A percentile compares a stretch with the other conserved stretches of the same genome.
Conservation (phyloP, 2,113 vertebrate genomes). For the Lophius piscatorius region DNA sequence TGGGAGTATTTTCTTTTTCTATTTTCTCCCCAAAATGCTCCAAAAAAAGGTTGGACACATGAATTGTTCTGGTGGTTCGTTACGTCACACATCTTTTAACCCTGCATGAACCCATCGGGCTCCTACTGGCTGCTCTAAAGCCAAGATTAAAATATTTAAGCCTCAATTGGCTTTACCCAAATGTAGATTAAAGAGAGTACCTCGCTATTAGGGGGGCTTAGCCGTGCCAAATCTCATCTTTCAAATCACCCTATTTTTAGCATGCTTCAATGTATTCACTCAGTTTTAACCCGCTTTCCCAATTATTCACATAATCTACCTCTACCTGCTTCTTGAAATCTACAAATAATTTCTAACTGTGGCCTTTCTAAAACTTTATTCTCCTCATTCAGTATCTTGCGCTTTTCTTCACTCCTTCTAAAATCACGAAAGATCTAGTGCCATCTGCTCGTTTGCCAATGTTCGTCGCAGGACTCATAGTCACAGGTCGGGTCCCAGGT, state of each 20-base stretch:
- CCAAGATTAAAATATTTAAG: constrained; percentile 20
- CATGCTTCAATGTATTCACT: not conserved
- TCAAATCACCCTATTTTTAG: constrained; percentile 1
- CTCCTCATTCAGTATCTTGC: too few relatives aligned
- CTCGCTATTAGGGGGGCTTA: constrained; percentile 17
- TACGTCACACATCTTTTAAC: constrained; percentile 15
- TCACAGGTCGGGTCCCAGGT: constrained; percentile 20
- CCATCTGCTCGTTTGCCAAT: constrained; percentile 6
- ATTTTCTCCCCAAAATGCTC: too few relatives aligned
- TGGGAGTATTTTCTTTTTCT: too few relatives aligned
- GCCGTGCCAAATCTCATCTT: constrained; percentile 10
- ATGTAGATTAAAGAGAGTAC: constrained; percentile 27
- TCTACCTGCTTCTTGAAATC: constrained; percentile 1
- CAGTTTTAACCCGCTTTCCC: not conserved
- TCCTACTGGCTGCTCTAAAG: constrained; percentile 4
- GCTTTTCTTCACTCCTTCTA: constrained; percentile 3
- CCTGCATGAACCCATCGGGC: not conserved
- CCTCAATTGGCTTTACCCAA: constrained; percentile 16
- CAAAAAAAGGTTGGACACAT: not conserved
- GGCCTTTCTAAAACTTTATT: not conserved
- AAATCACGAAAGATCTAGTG: not conserved
- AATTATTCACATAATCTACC: not conserved
- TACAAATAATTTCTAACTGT: not conserved
- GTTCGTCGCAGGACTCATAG: constrained; percentile 25
- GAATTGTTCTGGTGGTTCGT: not conserved